These are phyloP conservation scores for Anoplolepis gracilipes DNA, from an alignment of 1,140 invertebrate genomes.

Conservation along the genomic window DNA sequence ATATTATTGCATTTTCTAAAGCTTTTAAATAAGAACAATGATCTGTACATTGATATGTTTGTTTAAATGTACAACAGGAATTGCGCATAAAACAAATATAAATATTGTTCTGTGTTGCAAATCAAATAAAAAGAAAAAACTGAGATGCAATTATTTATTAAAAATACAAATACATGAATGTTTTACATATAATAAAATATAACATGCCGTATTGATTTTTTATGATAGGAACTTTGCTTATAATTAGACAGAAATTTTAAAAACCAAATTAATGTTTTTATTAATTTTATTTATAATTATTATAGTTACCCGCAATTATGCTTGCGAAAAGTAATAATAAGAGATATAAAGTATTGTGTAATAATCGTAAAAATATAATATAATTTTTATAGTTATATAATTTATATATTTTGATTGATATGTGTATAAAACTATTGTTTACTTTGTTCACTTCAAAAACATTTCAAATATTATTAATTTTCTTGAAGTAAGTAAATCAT, in stretches of 20 bases:
- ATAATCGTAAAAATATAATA: neutral
- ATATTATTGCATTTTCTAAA: neutral
- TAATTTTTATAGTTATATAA: neutral
- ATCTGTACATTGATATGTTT: slow-evolving; percentile 9
- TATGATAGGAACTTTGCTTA: slow-evolving; percentile 30
- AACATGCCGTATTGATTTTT: neutral
- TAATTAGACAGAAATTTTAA: neutral
- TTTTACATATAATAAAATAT: slow-evolving; percentile 18
- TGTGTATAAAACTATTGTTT: neutral
- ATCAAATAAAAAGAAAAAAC: slow-evolving; percentile 44
- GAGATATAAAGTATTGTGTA: no score
- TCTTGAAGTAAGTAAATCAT: neutral
- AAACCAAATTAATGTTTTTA: neutral
- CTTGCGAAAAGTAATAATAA: neutral
- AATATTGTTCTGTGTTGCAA: slow-evolving; percentile 39
- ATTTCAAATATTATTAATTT: neutral
- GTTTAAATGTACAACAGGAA: slow-evolving; percentile 7
- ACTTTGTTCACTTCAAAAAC: neutral
- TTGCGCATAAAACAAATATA: slow-evolving; percentile 34
- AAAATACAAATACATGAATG: slow-evolving; percentile 18
- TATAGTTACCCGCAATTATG: neutral
- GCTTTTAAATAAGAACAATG: neutral
- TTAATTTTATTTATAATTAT: slow-evolving; percentile 2
- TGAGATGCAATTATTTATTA: slow-evolving; percentile 45
- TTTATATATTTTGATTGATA: neutral